Percentiles rank a stretch among this genome's conserved stretches.
Conservation (phyloP, 2,797 vertebrate species). For the Danio jaintianensis region DNA sequence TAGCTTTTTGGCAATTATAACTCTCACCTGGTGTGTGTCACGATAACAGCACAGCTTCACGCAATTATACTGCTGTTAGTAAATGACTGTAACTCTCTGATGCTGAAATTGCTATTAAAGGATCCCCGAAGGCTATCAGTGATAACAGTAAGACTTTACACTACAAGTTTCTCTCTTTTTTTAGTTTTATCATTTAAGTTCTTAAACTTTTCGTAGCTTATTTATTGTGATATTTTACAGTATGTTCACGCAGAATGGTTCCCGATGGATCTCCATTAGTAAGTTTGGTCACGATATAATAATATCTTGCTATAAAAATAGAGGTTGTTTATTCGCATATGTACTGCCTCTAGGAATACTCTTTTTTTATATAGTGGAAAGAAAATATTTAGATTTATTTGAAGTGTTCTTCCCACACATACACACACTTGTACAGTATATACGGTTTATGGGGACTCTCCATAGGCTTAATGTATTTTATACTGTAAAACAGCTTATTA, state of each 20-base stretch:
- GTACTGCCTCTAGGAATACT: too few relatives aligned
- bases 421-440: too few relatives aligned
- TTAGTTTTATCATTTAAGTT: background rate
- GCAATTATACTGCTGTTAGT: constrained; percentile 51
- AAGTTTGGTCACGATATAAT: too few relatives aligned
- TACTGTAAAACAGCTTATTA: too few relatives aligned
- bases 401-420: too few relatives aligned
- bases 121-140: constrained; percentile 32
- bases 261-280: background rate
- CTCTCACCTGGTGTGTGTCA: constrained; percentile 57
- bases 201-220: constrained; percentile 12
- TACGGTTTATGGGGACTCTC: too few relatives aligned
- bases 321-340: too few relatives aligned
- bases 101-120: constrained; percentile 50
- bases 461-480: too few relatives aligned
- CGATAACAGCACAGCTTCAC: constrained; percentile 51
- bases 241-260: background rate
- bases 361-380: too few relatives aligned
- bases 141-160: constrained; percentile 19
- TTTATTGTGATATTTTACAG: background rate
- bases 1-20: constrained; percentile 57
- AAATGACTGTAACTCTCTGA: constrained; percentile 46
- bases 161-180: background rate
- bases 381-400: too few relatives aligned
- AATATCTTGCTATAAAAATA: too few relatives aligned